Percentiles rank a stretch among this genome's conserved stretches.
Conservation (phyloP, 2,888 invertebrate species). For the Machimus atricapillus region DNA sequence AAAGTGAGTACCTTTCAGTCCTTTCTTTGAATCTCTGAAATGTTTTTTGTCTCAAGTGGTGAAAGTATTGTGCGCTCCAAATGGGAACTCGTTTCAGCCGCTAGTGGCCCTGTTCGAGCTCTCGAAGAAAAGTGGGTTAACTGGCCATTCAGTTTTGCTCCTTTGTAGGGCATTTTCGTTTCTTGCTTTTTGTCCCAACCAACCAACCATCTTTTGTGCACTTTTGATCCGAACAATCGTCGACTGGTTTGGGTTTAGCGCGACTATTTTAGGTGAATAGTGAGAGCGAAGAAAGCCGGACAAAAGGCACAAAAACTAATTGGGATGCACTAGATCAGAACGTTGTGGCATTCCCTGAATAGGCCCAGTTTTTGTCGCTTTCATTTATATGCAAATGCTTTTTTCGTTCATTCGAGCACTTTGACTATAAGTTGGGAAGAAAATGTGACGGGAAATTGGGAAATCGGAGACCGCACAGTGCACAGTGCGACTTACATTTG, state of each 20-base stretch:
- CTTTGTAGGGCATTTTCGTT: constrained; percentile 15
- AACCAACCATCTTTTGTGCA: neutral
- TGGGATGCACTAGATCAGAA: constrained; percentile 17
- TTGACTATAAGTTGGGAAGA: neutral
- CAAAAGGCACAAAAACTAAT: neutral
- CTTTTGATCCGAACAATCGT: neutral
- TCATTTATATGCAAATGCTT: neutral
- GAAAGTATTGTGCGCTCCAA: constrained; percentile 25
- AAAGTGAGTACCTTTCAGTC: constrained; percentile 70
- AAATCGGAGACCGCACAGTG: neutral
- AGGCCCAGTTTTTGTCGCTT: neutral
- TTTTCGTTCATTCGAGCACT: neutral
- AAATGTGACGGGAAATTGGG: constrained; percentile 33
- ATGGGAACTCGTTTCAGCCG: constrained; percentile 10
- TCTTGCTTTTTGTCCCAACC: neutral
- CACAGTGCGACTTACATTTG: constrained; percentile 7
- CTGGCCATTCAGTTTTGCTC: constrained; percentile 9
- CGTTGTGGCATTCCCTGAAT: neutral
- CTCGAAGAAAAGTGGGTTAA: constrained; percentile 19
- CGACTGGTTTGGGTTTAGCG: neutral
- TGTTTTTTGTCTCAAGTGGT: neutral
- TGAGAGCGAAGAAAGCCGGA: neutral
- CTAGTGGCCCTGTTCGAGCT: neutral
- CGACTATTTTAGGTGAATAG: constrained; percentile 7
- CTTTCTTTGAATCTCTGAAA: neutral